These are phyloP conservation scores for Phymanthus crucifer DNA, from an alignment of 92 coral and sea anemone species.

Conservation along the genomic window DNA sequence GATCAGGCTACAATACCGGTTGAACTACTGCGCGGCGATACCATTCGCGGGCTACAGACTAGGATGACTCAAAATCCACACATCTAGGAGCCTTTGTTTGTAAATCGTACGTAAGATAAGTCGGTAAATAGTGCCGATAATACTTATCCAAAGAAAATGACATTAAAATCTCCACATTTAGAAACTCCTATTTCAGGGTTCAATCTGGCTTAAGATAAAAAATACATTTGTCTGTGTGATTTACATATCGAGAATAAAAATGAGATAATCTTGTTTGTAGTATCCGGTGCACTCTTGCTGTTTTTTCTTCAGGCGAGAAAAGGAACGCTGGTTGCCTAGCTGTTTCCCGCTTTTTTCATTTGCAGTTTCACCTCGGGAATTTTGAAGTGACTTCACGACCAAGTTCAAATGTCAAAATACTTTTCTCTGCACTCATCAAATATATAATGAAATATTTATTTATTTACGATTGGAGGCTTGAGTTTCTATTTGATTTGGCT, in stretches of 20 bases:
- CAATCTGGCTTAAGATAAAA: slow-evolving; percentile 5
- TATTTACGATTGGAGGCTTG: neutral
- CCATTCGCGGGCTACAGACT: neutral
- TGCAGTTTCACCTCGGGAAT: neutral
- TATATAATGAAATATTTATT: neutral
- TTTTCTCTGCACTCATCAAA: neutral
- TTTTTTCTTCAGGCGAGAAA: neutral
- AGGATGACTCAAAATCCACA: neutral
- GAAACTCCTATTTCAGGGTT: neutral
- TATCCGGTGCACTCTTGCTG: neutral
- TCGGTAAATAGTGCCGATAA: neutral
- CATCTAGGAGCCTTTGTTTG: neutral
- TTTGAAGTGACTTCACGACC: neutral
- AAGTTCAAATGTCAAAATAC: neutral
- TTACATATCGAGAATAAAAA: neutral
- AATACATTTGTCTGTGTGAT: neutral
- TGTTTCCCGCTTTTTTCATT: neutral
- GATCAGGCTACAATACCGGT: neutral
- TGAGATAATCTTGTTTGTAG: neutral
- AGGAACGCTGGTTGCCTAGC: neutral
- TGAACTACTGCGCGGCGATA: neutral
- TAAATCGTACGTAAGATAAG: neutral
- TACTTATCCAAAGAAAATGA: neutral
- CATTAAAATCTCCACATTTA: neutral
- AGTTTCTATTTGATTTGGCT: neutral